Evolutionary conservation across 37 sponge, comb jelly and placozoan species (phyloP), one percentile per base, ranked within the genome.

Genomic region (Theonella swinhoei): DNA sequence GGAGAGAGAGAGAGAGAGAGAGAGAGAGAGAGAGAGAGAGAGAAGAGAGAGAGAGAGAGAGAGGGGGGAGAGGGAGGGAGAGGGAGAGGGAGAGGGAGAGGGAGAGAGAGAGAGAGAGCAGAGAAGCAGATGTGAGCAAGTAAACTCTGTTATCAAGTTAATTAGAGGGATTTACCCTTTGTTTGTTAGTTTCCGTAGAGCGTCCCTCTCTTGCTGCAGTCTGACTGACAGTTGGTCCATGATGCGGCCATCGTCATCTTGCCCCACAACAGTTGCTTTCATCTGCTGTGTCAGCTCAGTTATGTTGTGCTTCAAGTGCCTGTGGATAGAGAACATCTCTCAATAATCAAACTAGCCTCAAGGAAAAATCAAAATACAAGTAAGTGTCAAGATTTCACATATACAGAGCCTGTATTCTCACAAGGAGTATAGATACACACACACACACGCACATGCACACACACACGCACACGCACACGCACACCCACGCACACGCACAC

Each of bases 21-120:
- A 70, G 78, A 77, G 70, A 84, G 78, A 54, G 77, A 76, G 77
- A 41, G 77, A 17, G 70, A 42, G 70, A 76, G 77, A 54, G 68
- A 41, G 68, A 64, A 32, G n/a, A n/a, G n/a, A 62, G 64, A 33
- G 74, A 76, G 63, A 29, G 77, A 3, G 63, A 59, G 35, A 8
- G 65, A 0, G 4, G 26, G 35, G n/a, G 42, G 17, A n/a, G 9
- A 34, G 9, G 71, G 8, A 63, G 3, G 78, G 23, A 26, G 20
- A 39, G 24, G 78, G 28, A 35, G 25, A 2, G 31, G 36, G 70
- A 35, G 70, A 69, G 70, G 25, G 70, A 14, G 31, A 47, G 75
- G n/a, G n/a, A n/a, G n/a, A n/a, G n/a, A n/a, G n/a, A n/a, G n/a
- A n/a, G n/a, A n/a, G n/a, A n/a, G n/a, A n/a, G n/a, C n/a, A n/a